phyloP scores from a whole-genome alignment of 2,797 vertebrate genomes.

The Poeciliopsis presidionis region DNA sequence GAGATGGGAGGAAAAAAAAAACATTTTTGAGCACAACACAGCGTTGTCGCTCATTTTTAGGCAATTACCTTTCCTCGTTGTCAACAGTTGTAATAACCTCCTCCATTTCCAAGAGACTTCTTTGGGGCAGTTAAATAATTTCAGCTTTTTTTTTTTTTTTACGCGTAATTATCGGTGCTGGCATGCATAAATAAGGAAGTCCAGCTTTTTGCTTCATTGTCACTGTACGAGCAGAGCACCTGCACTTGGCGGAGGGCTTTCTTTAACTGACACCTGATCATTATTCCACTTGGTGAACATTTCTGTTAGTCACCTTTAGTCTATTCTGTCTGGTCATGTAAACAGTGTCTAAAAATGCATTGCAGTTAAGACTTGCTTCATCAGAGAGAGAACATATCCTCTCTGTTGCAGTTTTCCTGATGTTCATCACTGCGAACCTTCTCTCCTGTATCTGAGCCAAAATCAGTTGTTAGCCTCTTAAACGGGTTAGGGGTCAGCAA shows the following conservation, averaged over 20 bases:
- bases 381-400: constrained; percentile 14
- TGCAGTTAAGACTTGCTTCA: constrained; percentile 45
- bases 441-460: constrained; percentile 1
- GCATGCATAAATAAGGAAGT: constrained; percentile 97
- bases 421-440: constrained; percentile 5
- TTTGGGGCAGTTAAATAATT: constrained; percentile 99
- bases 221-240: constrained; percentile 95
- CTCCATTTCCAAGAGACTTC: constrained; percentile 95
- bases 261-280: constrained; percentile 99
- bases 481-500: constrained; percentile 5
- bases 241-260: constrained; percentile 93
- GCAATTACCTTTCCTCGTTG: constrained; percentile 99
- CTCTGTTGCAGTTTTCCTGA: constrained; percentile 15
- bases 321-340: constrained; percentile 86
- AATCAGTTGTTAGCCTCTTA: constrained; percentile 11
- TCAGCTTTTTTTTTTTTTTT: constrained; percentile 86
- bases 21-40: constrained; percentile 92
- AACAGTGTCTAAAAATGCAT: constrained; percentile 92
- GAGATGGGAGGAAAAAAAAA: constrained; percentile 53
- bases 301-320: constrained; percentile 98
- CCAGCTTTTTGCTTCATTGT: constrained; percentile 93
- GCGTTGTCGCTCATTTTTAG: constrained; percentile 98
- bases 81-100: constrained; percentile 99
- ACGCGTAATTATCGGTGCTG: constrained; percentile 96
- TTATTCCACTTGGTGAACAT: constrained; percentile 99